Conservation (phyloP, 2,113 vertebrate species). For the Chionomys nivalis region DNA sequence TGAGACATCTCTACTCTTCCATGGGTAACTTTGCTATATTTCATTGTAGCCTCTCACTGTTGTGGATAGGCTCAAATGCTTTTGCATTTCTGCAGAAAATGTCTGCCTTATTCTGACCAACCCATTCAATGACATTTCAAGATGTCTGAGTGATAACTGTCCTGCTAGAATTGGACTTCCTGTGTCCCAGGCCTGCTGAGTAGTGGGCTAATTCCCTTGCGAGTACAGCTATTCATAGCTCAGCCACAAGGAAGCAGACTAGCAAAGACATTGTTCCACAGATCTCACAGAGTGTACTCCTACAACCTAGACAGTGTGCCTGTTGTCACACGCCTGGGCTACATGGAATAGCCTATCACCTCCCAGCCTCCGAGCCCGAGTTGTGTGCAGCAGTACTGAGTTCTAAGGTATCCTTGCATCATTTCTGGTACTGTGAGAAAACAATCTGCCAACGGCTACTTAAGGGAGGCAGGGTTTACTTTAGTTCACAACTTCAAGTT, state of each 20-base stretch:
- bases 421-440: not conserved
- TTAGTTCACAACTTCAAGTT: not conserved
- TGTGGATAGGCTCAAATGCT: not conserved
- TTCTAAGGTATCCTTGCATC: not conserved
- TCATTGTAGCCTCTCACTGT: not conserved
- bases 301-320: not conserved
- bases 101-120: not conserved
- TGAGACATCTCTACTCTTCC: not conserved
- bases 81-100: not conserved
- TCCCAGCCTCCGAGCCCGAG: not conserved
- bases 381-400: not conserved
- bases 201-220: not conserved
- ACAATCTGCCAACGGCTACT: not conserved
- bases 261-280: not conserved
- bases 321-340: not conserved
- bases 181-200: not conserved
- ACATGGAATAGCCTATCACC: fast-evolving
- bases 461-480: not conserved
- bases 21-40: not conserved
- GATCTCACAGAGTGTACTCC: not conserved
- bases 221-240: too few species aligned
- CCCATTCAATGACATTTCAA: not conserved
- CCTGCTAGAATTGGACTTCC: not conserved
- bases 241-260: not conserved
- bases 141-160: not conserved